Evolutionary conservation across 2,113 vertebrate species (phyloP).

Genomic region (Larimichthys crocea): DNA sequence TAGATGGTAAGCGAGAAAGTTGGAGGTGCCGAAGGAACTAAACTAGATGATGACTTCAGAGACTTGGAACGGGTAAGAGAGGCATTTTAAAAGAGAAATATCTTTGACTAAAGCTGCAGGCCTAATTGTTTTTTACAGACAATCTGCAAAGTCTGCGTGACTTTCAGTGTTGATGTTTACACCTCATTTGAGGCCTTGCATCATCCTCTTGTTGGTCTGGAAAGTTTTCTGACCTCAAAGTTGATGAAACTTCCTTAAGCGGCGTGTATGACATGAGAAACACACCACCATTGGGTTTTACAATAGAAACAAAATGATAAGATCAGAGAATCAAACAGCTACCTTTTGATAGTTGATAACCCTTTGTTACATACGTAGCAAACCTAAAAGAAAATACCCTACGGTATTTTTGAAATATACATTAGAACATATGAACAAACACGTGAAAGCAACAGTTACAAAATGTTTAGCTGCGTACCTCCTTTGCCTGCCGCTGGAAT

Average conservation of each 20-base stretch:
- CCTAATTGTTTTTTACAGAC: neutral
- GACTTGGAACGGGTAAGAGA: conserved; percentile 93
- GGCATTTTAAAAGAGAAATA: conserved; percentile 7
- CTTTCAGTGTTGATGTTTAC: neutral
- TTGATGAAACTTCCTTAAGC: neutral
- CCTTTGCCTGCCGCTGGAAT: neutral
- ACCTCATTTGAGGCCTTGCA: neutral
- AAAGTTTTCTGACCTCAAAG: neutral
- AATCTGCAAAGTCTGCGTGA: neutral
- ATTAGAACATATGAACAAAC: neutral
- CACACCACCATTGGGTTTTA: neutral
- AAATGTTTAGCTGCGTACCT: neutral
- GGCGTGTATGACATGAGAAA: neutral
- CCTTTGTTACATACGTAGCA: neutral
- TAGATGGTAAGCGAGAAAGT: conserved; percentile 99
- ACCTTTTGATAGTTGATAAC: too few relatives aligned
- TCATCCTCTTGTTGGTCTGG: neutral
- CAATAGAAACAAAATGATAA: too few relatives aligned
- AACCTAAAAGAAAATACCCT: neutral
- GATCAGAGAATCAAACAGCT: too few relatives aligned
- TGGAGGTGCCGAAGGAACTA: conserved; percentile 96
- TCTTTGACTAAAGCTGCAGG: neutral
- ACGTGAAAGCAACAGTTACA: neutral
- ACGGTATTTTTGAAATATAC: neutral
- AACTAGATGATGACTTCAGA: conserved; percentile 96